A percentile compares a stretch with the other conserved stretches of the same genome.
phyloP scores from a whole-genome alignment of 2,888 invertebrate genomes.

The Dicyrtoma fusca region DNA sequence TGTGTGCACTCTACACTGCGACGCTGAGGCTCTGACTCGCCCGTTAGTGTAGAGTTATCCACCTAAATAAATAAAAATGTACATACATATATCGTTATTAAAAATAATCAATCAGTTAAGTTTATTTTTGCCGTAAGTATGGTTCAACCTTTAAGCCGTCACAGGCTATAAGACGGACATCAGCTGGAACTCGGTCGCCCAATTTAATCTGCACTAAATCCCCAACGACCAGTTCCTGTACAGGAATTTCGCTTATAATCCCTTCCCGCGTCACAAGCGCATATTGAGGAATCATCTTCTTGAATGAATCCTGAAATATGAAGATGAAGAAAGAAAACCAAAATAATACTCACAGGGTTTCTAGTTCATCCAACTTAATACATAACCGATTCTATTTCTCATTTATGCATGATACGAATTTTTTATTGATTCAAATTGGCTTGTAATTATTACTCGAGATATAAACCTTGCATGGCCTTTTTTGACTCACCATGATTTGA shows the following conservation, averaged over 20 bases:
- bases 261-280: constrained; percentile 59
- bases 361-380: no score
- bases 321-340: no score
- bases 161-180: constrained; percentile 91
- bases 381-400: no score
- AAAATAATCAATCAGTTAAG: no score
- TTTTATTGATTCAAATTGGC: no score
- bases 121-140: no score
- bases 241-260: constrained; percentile 58
- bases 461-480: no score
- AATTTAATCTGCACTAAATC: constrained; percentile 80
- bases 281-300: constrained; percentile 58
- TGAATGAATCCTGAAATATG: constrained; percentile 50
- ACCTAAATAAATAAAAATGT: constrained; percentile 29
- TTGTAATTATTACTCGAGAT: no score
- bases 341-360: no score
- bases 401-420: no score
- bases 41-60: constrained; percentile 91
- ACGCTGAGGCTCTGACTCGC: constrained; percentile 92
- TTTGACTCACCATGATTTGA: constrained; percentile 49
- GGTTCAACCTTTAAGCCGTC: constrained; percentile 82
- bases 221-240: constrained; percentile 63
- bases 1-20: constrained; percentile 86
- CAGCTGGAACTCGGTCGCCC: constrained; percentile 98
- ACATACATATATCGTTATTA: no score